Evolutionary conservation across 2,888 invertebrate species (phyloP).

Genomic region (Adelphocoris suturalis): DNA sequence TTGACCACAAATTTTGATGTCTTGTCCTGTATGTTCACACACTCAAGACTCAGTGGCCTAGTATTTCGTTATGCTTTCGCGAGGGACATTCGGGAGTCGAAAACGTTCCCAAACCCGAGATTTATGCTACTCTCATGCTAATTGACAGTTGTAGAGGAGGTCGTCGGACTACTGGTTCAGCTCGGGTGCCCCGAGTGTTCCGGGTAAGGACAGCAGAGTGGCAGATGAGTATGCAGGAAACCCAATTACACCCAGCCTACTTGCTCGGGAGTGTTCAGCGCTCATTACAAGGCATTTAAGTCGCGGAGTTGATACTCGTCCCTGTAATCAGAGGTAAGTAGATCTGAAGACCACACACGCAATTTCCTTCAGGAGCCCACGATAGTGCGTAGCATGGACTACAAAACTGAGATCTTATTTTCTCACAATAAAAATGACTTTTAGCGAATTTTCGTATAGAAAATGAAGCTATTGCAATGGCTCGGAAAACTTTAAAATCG

Average conservation of each 20-base stretch:
- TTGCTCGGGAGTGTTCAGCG: constrained; percentile 32
- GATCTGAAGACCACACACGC: constrained; percentile 13
- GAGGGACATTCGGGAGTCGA: not conserved
- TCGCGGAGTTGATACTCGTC: not conserved
- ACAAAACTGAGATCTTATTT: not conserved
- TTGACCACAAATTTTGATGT: no score
- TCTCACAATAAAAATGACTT: no score
- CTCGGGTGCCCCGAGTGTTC: not conserved
- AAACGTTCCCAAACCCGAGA: not conserved
- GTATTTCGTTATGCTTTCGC: no score
- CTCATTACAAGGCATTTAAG: constrained; percentile 6
- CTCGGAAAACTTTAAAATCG: no score
- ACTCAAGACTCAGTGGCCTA: no score
- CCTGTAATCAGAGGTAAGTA: constrained; percentile 11
- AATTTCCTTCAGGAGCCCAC: not conserved
- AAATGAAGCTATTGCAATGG: no score
- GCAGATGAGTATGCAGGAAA: constrained; percentile 33
- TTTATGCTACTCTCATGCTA: not conserved
- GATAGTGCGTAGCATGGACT: not conserved
- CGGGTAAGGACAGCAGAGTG: not conserved
- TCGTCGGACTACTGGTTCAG: not conserved
- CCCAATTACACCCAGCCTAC: constrained; percentile 41
- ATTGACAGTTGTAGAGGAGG: not conserved
- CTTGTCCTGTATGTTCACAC: no score
- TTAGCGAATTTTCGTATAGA: not conserved